Evolutionary conservation across 2,113 vertebrate genomes (phyloP).

Genomic region (Salvelinus sp.): DNA sequence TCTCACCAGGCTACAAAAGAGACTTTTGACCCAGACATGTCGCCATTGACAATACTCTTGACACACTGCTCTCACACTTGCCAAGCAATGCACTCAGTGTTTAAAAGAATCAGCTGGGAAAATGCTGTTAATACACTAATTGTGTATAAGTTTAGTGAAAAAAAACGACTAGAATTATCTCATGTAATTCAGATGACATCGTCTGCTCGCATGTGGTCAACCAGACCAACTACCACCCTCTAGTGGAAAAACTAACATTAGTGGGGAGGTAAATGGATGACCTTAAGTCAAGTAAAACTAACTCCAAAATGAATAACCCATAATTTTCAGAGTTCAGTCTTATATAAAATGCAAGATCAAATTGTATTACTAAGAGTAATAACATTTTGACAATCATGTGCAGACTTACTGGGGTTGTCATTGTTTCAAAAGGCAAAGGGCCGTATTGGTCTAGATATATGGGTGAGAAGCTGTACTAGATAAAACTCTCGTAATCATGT

Average conservation of each 20-base stretch:
- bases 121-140: too few relatives aligned
- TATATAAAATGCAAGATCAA: too few relatives aligned
- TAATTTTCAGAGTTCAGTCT: too few relatives aligned
- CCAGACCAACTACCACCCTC: constrained; percentile 4
- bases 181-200: not conserved
- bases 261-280: not conserved
- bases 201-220: not conserved
- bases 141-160: too few relatives aligned
- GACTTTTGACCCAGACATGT: constrained; percentile 50
- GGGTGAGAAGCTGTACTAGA: not conserved
- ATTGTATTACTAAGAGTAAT: not conserved
- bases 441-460: not conserved
- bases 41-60: constrained; percentile 48
- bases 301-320: not conserved
- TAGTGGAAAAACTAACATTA: not conserved
- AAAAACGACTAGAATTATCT: too few relatives aligned
- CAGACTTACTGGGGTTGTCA: not conserved
- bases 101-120: too few relatives aligned
- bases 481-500: not conserved
- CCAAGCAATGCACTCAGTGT: constrained; percentile 27
- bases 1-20: too few relatives aligned
- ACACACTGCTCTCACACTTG: constrained; percentile 49
- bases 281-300: not conserved
- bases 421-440: not conserved
- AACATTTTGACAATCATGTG: not conserved